phyloP scores from a whole-genome alignment of 2,113 vertebrate genomes.

The Lagenorhynchus albirostris region DNA sequence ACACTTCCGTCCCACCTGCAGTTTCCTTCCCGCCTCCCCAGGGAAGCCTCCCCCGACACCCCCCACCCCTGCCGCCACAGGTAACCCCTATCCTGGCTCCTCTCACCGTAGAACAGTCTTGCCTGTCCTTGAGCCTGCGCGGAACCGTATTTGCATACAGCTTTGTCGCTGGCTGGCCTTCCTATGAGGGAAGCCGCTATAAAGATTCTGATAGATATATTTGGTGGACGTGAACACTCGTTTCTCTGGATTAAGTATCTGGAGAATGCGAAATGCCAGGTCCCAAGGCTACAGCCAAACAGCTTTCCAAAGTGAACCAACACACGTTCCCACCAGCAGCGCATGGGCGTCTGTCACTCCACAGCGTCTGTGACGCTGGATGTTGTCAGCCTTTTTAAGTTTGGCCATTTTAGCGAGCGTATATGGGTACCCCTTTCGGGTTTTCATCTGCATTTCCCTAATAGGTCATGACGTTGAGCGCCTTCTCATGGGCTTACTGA shows the following conservation, averaged over 20 bases:
- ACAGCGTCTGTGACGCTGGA: accelerated
- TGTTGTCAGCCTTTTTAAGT: accelerated
- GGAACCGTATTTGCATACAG: not conserved
- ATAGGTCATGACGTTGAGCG: accelerated
- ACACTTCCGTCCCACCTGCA: not conserved
- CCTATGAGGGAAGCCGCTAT: accelerated
- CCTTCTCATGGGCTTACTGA: accelerated
- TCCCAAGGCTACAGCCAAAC: accelerated
- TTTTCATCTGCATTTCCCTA: accelerated
- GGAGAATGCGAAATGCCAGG: too few species aligned
- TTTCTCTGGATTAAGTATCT: not conserved
- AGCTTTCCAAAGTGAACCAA: accelerated
- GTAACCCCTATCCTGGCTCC: not conserved
- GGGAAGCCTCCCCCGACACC: too few species aligned
- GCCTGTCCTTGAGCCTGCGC: not conserved
- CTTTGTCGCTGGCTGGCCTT: not conserved
- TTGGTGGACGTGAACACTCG: accelerated
- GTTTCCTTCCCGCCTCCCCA: not conserved
- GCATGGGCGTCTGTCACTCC: accelerated
- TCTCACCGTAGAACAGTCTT: not conserved
- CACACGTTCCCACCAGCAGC: not conserved
- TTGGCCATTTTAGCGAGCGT: accelerated
- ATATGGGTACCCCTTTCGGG: accelerated
- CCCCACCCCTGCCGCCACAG: not conserved
- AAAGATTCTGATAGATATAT: accelerated